phyloP scores from a whole-genome alignment of 2,797 vertebrate genomes.

The Naso thynnoides region DNA sequence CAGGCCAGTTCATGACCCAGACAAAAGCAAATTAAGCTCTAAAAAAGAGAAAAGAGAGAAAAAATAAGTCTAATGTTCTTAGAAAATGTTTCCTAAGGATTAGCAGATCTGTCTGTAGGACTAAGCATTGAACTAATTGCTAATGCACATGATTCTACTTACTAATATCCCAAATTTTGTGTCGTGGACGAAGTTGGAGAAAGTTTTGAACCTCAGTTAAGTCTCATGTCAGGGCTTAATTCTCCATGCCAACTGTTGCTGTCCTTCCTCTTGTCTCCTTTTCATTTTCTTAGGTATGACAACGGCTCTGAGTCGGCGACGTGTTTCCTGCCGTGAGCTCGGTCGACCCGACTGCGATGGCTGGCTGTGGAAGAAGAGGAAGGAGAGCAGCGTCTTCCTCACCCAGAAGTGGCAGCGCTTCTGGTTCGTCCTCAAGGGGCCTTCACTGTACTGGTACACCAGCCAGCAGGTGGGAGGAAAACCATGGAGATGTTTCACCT shows the following conservation, averaged over 20 bases:
- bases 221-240: fast-evolving
- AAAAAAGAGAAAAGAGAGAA: background rate
- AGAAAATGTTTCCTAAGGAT: background rate
- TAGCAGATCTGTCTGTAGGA: background rate
- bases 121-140: background rate
- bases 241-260: background rate
- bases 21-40: background rate
- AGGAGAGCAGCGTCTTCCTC: constrained; percentile 89
- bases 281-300: constrained; percentile 64
- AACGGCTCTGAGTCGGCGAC: constrained; percentile 87
- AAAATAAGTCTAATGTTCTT: background rate
- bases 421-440: constrained; percentile 95
- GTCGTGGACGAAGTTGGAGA: background rate
- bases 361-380: constrained; percentile 96
- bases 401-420: constrained; percentile 95
- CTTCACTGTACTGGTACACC: constrained; percentile 93
- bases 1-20: background rate
- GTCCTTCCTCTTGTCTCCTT: background rate
- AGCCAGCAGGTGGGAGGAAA: constrained; percentile 86
- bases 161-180: background rate
- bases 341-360: constrained; percentile 91
- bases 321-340: constrained; percentile 94
- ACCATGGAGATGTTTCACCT: background rate
- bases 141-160: background rate
- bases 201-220: background rate